Evolutionary conservation across 1,140 invertebrate genomes (phyloP), one percentile per base, ranked within the genome.

Genomic region (Penaeus vannamei): DNA sequence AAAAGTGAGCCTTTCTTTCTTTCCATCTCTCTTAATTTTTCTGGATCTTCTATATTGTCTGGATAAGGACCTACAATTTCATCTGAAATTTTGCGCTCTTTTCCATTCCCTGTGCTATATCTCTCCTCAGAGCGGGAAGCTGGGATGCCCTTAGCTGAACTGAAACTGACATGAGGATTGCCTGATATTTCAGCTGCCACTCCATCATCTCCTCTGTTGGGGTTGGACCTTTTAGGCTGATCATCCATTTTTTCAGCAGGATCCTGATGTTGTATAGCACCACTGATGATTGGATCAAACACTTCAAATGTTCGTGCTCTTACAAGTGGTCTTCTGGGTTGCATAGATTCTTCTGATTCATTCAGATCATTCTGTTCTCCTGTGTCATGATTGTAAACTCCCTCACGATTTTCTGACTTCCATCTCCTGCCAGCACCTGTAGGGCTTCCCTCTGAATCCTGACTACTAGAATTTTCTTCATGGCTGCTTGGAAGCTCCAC

Each of bases 401-500:
- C 76, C 19, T 79, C 62, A 32, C 26, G n/a, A 17, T 82, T 59
- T 29, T 90, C 76, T 23, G 26, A 81, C 29, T 62, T 29, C 79
- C 36, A 69, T 82, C 64, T 82, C 32, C 81, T 53, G 7, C 29
- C 46, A 42, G 61, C n/a, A 42, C n/a, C 83, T n/a, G 10, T 83
- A 32, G 72, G 87, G 36, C 87, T 84, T 59, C 72, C 82, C 22
- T 90, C 88, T 53, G 90, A 90, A 69, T 88, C 90, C 72, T 87
- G 90, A 64, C 90, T 88, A 81, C 81, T 85, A 7, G 90, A 90
- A 62, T 90, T 87, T 42, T 88, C 90, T 26, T 87, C 90, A 85
- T 90, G 90, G 46, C 90, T 90, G 62, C 90, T 90, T 10, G 90
- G 86, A 66, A 90, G 64, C 60, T 90, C 90, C 64, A 90, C 90